Evolutionary conservation across 1,140 invertebrate genomes (phyloP).

Genomic region (Drosophila miranda): DNA sequence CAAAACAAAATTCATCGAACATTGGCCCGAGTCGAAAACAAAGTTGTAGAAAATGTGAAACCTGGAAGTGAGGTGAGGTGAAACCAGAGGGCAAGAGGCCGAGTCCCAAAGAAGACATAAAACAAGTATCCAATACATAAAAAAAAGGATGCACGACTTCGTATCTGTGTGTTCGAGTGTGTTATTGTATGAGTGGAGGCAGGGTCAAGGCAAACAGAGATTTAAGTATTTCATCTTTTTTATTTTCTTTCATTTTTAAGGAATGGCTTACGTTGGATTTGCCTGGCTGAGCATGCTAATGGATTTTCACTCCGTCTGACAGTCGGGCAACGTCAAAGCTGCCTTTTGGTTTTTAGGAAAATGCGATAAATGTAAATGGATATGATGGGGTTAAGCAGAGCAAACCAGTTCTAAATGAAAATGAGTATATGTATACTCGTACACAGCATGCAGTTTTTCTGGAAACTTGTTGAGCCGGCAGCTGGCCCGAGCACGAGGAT

Average conservation of each 20-base stretch:
- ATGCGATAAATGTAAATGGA: conserved; percentile 65
- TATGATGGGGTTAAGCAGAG: conserved; percentile 58
- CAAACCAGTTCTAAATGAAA: conserved; percentile 70
- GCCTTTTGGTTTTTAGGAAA: conserved; percentile 33
- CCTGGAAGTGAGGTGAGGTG: neutral
- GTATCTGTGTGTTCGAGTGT: conserved; percentile 16
- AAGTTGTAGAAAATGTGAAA: conserved; percentile 56
- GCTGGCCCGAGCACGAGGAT: conserved; percentile 34
- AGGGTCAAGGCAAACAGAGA: conserved; percentile 74
- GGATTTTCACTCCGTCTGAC: conserved; percentile 42
- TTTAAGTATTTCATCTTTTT: conserved; percentile 48
- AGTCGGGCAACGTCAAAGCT: conserved; percentile 34
- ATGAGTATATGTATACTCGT: conserved; percentile 7
- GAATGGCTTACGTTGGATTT: conserved; percentile 70
- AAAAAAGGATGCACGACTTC: conserved; percentile 52
- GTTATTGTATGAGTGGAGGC: conserved; percentile 23
- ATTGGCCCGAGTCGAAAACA: conserved; percentile 54
- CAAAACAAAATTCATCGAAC: conserved; percentile 72
- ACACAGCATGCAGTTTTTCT: conserved; percentile 45
- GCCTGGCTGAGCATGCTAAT: conserved; percentile 71
- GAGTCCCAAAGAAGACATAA: conserved; percentile 63
- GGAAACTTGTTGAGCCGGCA: conserved; percentile 69
- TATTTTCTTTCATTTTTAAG: conserved; percentile 23
- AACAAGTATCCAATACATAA: conserved; percentile 69
- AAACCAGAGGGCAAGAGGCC: conserved; percentile 59